phyloP scores from a whole-genome alignment of 35 echinoderm and acorn worm genomes.

The Nesometra sesokonis region DNA sequence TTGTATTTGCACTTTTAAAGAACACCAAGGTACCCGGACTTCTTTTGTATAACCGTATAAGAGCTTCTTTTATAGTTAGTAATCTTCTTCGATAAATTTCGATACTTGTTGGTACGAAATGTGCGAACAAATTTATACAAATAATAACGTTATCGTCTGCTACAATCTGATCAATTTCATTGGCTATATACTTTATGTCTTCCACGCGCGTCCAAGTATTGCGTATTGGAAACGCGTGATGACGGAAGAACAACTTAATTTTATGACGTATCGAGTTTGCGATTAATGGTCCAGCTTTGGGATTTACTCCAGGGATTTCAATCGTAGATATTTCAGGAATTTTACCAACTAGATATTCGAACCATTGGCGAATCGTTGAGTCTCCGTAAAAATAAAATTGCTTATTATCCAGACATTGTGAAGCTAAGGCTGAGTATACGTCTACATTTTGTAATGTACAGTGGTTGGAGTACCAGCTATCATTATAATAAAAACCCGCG shows the following conservation, averaged over 20 bases:
- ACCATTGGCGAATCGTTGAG: constrained; percentile 43
- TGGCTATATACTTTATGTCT: constrained; percentile 23
- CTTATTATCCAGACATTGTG: constrained; percentile 20
- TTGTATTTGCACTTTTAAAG: constrained; percentile 20
- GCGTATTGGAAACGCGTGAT: constrained; percentile 48
- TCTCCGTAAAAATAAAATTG: constrained; percentile 49
- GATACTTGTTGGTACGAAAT: constrained; percentile 26
- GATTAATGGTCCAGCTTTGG: constrained; percentile 13
- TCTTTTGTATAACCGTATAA: background rate
- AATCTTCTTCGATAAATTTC: background rate
- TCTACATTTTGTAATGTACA: constrained; percentile 4
- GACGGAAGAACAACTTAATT: constrained; percentile 21
- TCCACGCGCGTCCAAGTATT: constrained; percentile 19
- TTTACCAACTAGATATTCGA: constrained; percentile 13
- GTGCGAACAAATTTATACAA: constrained; percentile 27
- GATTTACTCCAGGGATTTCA: background rate
- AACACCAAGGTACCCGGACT: constrained; percentile 11
- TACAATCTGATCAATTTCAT: constrained; percentile 14
- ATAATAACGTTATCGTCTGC: constrained; percentile 7
- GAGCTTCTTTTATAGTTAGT: background rate
- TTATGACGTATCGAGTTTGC: constrained; percentile 17
- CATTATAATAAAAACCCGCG: constrained; percentile 31
- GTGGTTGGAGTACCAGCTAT: constrained; percentile 22
- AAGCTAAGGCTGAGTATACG: background rate
- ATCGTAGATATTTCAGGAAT: constrained; percentile 4